Percentiles rank a stretch among this genome's conserved stretches.
Conservation (phyloP, 64 coral and sea anemone genomes). For the Exaiptasia diaphana region DNA sequence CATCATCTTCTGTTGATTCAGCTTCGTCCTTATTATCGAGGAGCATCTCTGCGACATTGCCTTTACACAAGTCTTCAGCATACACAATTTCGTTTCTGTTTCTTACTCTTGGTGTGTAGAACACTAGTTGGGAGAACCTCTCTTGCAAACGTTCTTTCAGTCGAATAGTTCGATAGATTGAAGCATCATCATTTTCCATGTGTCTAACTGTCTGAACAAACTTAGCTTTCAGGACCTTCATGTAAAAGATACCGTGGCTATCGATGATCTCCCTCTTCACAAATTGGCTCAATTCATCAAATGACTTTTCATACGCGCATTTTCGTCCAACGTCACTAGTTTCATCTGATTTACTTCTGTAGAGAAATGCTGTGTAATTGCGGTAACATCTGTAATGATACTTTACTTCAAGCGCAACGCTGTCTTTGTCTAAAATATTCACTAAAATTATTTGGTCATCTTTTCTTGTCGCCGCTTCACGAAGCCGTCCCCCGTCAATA, state of each 20-base stretch:
- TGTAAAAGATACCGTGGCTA: neutral
- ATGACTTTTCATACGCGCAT: conserved; percentile 7
- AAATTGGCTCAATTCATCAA: neutral
- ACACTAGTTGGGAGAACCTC: neutral
- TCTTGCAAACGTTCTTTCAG: neutral
- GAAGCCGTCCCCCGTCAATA: conserved; percentile 10
- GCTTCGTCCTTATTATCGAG: conserved; percentile 9
- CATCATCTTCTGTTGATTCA: neutral
- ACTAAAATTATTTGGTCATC: conserved; percentile 5
- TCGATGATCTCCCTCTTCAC: conserved; percentile 13
- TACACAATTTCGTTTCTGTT: conserved; percentile 17
- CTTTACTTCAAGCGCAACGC: conserved; percentile 28
- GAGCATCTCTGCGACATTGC: conserved; percentile 23
- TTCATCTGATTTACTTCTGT: neutral
- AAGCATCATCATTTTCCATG: conserved; percentile 20
- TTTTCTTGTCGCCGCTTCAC: conserved; percentile 36
- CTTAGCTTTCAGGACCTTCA: conserved; percentile 13
- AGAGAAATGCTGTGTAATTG: neutral
- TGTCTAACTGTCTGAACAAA: conserved; percentile 12
- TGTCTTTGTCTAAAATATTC: conserved; percentile 18
- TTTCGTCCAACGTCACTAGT: no score
- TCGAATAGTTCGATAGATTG: conserved; percentile 11
- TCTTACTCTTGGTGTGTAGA: conserved; percentile 1
- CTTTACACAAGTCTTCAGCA: conserved; percentile 4
- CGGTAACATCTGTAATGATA: conserved; percentile 25